These are phyloP conservation scores for Caenorhabditis parvicauda DNA, from an alignment of 2,888 invertebrate species.

Conservation along the genomic window DNA sequence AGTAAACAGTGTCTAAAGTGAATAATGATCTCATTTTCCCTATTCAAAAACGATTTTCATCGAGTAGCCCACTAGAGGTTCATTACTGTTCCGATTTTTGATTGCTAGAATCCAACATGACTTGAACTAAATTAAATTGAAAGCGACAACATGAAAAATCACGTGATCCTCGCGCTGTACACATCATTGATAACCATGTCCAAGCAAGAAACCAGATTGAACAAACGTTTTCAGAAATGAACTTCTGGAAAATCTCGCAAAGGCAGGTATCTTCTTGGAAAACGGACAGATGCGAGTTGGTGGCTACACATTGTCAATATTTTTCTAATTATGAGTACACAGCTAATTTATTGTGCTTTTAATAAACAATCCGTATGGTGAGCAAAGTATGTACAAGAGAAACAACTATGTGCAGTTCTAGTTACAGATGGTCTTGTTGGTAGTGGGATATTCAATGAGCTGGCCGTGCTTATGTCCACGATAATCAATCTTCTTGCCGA, in stretches of 20 bases:
- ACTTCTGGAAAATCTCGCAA: slow-evolving; percentile 6
- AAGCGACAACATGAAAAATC: no score
- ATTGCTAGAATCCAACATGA: no score
- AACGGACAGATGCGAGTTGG: neutral
- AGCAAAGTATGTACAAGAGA: neutral
- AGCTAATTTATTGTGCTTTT: no score
- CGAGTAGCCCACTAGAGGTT: no score
- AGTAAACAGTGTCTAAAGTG: neutral
- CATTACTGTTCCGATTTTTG: no score
- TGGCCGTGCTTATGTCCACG: slow-evolving; percentile 21
- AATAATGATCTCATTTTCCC: neutral
- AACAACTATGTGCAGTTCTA: neutral
- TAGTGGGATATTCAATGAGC: neutral
- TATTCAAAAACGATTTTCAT: neutral
- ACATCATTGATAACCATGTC: no score
- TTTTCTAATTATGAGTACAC: slow-evolving; percentile 1
- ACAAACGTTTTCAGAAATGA: slow-evolving; percentile 9
- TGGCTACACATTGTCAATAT: slow-evolving; percentile 6
- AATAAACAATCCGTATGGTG: neutral
- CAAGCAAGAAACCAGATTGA: no score
- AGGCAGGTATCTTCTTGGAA: slow-evolving; percentile 7
- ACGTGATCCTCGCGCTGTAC: no score
- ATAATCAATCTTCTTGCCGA: slow-evolving; percentile 52
- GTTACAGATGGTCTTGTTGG: neutral
- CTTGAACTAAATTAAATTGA: no score